These are phyloP conservation scores for Drosophila dunni DNA, from an alignment of 1,140 invertebrate genomes.

Conservation along the genomic window DNA sequence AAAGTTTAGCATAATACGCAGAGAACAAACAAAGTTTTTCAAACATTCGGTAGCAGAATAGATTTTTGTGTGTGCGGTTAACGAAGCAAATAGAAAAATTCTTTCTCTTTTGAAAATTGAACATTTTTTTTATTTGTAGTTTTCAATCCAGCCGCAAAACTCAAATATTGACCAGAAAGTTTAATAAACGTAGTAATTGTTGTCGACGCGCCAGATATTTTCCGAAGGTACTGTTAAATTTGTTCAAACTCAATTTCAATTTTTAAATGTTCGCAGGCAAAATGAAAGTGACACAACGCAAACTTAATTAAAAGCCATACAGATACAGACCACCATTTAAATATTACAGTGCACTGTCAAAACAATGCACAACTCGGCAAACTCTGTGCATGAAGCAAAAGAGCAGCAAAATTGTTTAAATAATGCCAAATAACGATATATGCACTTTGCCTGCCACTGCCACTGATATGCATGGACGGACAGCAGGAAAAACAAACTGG, in stretches of 20 bases:
- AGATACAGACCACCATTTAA: conserved; percentile 51
- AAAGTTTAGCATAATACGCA: conserved; percentile 78
- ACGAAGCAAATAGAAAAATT: conserved; percentile 77
- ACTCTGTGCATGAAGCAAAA: not conserved
- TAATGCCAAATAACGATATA: conserved; percentile 56
- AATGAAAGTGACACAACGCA: conserved; percentile 27
- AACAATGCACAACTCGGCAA: conserved; percentile 26
- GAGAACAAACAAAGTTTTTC: conserved; percentile 72
- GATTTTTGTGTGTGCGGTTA: conserved; percentile 67
- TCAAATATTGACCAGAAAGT: conserved; percentile 69
- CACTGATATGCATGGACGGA: conserved; percentile 40
- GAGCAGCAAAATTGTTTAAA: conserved; percentile 51
- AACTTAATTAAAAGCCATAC: conserved; percentile 68
- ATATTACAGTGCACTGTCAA: conserved; percentile 49
- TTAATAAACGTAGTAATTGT: conserved; percentile 67
- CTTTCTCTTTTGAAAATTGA: conserved; percentile 43
- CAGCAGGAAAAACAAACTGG: conserved; percentile 10
- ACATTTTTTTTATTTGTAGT: conserved; percentile 23
- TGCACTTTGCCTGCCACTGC: conserved; percentile 57
- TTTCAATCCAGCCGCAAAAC: conserved; percentile 20
- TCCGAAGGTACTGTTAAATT: conserved; percentile 18
- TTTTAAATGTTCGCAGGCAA: conserved; percentile 50
- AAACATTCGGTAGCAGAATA: conserved; percentile 69
- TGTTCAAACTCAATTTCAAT: conserved; percentile 44
- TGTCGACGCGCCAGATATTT: conserved; percentile 24